Percentiles rank a stretch among this genome's conserved stretches.
phyloP scores from a whole-genome alignment of 2,113 vertebrate species.

The Chauna torquata region DNA sequence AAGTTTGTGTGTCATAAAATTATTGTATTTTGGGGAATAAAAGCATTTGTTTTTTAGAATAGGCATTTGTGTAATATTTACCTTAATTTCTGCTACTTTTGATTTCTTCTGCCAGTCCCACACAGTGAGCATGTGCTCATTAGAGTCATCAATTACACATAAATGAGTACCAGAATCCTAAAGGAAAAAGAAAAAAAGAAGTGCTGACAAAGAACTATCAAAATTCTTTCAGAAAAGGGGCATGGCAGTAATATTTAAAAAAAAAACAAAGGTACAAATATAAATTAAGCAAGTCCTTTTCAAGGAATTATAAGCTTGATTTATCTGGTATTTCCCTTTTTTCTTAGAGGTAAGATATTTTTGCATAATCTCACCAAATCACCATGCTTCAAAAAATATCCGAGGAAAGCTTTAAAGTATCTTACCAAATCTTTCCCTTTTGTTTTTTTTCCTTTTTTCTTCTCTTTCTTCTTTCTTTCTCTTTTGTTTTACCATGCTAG shows the following conservation, averaged over 20 bases:
- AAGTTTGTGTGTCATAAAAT: background rate
- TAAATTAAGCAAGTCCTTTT: background rate
- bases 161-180: slow-evolving; percentile 95
- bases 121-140: slow-evolving; percentile 97
- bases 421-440: background rate
- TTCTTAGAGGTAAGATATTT: background rate
- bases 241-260: background rate
- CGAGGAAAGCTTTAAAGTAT: background rate
- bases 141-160: slow-evolving; percentile 95
- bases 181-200: background rate
- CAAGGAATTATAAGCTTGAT: background rate
- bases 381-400: background rate
- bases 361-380: background rate
- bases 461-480: background rate
- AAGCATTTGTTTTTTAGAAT: background rate
- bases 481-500: background rate
- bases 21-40: background rate
- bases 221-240: background rate
- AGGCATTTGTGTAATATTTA: slow-evolving; percentile 52
- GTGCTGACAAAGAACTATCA: background rate
- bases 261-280: background rate
- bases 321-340: background rate
- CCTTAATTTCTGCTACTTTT: slow-evolving; percentile 97
- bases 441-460: background rate
- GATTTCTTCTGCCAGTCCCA: slow-evolving; percentile 97